Percentiles rank a stretch among this genome's conserved stretches.
phyloP scores from a whole-genome alignment of 2,113 vertebrate species.

The Bucco capensis region DNA sequence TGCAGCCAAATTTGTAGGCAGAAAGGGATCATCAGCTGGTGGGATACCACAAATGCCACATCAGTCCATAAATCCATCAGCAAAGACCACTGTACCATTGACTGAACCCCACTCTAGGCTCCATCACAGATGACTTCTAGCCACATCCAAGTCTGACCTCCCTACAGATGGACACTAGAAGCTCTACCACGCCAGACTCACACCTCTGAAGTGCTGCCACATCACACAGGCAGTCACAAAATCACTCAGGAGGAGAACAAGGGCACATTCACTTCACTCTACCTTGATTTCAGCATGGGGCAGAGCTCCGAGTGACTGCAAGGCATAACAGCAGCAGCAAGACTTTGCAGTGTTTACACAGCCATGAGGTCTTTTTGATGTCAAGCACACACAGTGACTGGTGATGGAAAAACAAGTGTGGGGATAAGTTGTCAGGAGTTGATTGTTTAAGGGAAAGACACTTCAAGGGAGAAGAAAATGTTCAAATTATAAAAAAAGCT shows the following conservation, averaged over 20 bases:
- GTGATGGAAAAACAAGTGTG: not conserved
- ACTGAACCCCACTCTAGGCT: not conserved
- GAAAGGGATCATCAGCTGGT: not conserved
- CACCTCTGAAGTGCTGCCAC: not conserved
- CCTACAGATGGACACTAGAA: not conserved
- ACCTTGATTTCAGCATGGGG: not conserved
- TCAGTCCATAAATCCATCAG: accelerated
- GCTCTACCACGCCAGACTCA: not conserved
- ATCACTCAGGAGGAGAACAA: accelerated
- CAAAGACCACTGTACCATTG: not conserved
- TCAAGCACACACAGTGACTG: not conserved
- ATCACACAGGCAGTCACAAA: not conserved
- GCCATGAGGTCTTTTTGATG: not conserved
- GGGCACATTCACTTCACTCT: not conserved
- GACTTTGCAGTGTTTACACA: not conserved
- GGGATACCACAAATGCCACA: not conserved
- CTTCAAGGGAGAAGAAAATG: constrained; percentile 24
- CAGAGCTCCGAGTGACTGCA: not conserved
- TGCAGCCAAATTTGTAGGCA: not conserved
- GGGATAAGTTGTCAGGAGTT: constrained; percentile 21
- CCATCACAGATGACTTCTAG: not conserved
- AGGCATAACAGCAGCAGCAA: not conserved
- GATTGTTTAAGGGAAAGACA: constrained; percentile 9
- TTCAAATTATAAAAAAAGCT: not conserved
- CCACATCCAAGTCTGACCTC: not conserved